Conservation (phyloP, 2,888 invertebrate genomes). For the Tortricodes alternella region DNA sequence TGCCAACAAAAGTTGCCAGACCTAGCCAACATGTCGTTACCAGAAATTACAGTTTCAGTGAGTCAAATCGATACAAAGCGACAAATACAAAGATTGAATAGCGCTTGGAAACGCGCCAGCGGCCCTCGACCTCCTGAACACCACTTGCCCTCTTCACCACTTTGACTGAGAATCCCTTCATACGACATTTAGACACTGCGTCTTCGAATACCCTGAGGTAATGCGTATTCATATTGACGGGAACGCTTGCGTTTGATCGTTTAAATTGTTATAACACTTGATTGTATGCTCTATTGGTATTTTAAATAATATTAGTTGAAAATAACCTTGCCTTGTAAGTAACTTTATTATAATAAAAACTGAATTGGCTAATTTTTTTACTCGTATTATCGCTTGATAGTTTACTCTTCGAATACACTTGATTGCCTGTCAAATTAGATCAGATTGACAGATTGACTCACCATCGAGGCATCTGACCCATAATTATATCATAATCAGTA, state of each 20-base stretch:
- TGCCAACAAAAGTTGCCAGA: neutral
- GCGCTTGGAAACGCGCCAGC: conserved; percentile 67
- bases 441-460: too few species aligned
- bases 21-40: conserved; percentile 34
- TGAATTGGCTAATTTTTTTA: too few species aligned
- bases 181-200: conserved; percentile 34
- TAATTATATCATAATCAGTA: too few species aligned
- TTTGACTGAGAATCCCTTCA: conserved; percentile 28
- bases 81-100: conserved; percentile 54
- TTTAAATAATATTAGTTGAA: too few species aligned
- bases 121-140: conserved; percentile 55
- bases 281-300: too few species aligned
- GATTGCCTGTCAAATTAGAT: too few species aligned
- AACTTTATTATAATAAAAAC: too few species aligned
- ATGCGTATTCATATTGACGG: neutral
- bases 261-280: too few species aligned
- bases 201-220: neutral
- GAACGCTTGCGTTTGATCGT: neutral
- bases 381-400: too few species aligned
- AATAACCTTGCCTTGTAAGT: too few species aligned
- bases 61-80: conserved; percentile 71
- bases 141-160: conserved; percentile 49
- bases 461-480: too few species aligned
- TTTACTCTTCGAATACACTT: too few species aligned
- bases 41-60: conserved; percentile 60